A percentile compares a stretch with the other conserved stretches of the same genome.
These are phyloP conservation scores for Caenorhabditis drosophilae DNA, from an alignment of 2,888 invertebrate species.

Conservation along the genomic window DNA sequence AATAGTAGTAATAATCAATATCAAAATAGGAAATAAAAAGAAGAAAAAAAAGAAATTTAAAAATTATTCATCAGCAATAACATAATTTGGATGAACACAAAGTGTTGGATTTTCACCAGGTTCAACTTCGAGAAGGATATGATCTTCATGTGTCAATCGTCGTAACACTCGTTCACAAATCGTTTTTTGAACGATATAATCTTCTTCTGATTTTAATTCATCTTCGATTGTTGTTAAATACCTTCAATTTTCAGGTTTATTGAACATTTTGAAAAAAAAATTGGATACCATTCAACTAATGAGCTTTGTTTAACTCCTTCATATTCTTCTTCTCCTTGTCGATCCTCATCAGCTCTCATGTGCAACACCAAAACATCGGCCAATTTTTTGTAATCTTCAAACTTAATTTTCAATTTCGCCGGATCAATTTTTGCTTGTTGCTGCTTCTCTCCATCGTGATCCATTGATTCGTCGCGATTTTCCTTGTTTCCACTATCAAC, in stretches of 20 bases:
- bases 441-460: conserved; percentile 34
- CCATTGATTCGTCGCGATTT: conserved; percentile 34
- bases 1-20: too few relatives aligned
- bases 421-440: conserved; percentile 46
- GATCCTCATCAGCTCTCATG: conserved; percentile 82
- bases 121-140: conserved; percentile 34
- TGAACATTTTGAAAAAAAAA: conserved; percentile 3
- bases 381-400: conserved; percentile 89
- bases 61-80: conserved; percentile 73
- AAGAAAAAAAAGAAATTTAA: not conserved
- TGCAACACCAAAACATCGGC: conserved; percentile 88
- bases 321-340: conserved; percentile 58
- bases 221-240: conserved; percentile 83
- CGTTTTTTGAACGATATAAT: conserved; percentile 84
- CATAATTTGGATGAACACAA: conserved; percentile 95
- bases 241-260: conserved; percentile 32
- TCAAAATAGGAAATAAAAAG: too few relatives aligned
- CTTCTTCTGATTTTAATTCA: conserved; percentile 77
- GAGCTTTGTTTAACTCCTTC: conserved; percentile 71
- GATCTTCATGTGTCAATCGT: conserved; percentile 77
- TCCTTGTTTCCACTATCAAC: conserved; percentile 44
- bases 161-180: conserved; percentile 92
- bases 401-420: conserved; percentile 76
- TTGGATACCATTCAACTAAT: conserved; percentile 83
- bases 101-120: conserved; percentile 82